These are phyloP conservation scores for Amazona guildingii DNA, from an alignment of 2,113 vertebrate species.

Conservation along the genomic window DNA sequence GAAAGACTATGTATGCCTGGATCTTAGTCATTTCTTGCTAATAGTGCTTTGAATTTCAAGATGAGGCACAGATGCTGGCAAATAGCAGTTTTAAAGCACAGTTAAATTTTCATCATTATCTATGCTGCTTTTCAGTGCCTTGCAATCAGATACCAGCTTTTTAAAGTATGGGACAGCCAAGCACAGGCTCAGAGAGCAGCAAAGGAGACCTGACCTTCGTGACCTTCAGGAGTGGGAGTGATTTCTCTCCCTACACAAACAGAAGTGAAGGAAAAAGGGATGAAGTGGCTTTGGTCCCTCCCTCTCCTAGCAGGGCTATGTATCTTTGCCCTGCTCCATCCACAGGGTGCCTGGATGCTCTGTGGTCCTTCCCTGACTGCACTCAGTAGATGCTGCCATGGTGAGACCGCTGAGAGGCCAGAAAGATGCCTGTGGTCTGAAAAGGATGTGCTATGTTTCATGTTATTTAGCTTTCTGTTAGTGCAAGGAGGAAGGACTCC, in stretches of 20 bases:
- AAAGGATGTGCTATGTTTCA: not conserved
- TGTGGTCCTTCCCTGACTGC: not conserved
- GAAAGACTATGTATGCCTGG: not conserved
- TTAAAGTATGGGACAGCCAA: not conserved
- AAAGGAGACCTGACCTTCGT: not conserved
- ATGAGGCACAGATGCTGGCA: not conserved
- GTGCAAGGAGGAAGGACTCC: not conserved
- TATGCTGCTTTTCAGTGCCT: not conserved
- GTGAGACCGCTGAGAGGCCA: fast-evolving
- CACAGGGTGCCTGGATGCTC: not conserved
- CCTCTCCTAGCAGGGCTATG: fast-evolving
- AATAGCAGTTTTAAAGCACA: not conserved
- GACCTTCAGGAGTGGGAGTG: not conserved
- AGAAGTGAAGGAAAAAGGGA: not conserved
- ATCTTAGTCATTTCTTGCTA: not conserved
- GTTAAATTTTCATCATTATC: not conserved
- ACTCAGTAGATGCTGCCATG: not conserved
- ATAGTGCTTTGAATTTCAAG: not conserved
- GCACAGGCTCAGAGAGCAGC: not conserved
- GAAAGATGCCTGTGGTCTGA: not conserved
- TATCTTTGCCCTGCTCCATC: not conserved
- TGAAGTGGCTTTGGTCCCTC: not conserved
- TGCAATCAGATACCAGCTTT: not conserved
- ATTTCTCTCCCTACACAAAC: not conserved
- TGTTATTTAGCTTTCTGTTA: not conserved